These are phyloP conservation scores for Aphelocoma californica DNA, from an alignment of 2,797 vertebrate species.

Conservation along the genomic window DNA sequence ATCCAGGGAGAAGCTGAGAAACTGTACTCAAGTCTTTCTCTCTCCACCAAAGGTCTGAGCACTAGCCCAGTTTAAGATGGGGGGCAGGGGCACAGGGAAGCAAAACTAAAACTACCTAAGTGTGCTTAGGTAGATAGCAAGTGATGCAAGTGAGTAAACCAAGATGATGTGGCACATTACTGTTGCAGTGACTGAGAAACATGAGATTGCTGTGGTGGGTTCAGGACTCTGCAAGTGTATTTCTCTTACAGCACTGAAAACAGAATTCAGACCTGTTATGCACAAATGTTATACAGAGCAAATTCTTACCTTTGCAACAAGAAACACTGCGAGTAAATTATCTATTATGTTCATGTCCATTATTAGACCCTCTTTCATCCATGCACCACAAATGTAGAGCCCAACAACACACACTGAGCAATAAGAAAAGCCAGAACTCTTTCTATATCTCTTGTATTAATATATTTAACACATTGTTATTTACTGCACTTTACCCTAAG, in stretches of 20 bases:
- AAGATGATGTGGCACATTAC: not conserved
- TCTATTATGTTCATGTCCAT: not conserved
- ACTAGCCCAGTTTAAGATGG: not conserved
- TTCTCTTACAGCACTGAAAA: not conserved
- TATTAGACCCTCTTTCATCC: not conserved
- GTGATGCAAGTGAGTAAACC: not conserved
- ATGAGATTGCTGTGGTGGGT: fast-evolving
- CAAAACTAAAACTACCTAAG: not conserved
- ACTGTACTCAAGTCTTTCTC: not conserved
- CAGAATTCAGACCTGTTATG: not conserved
- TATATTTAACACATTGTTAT: not conserved
- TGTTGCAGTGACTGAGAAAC: not conserved
- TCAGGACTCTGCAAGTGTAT: not conserved
- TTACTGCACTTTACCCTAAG: not conserved
- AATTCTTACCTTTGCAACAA: not conserved
- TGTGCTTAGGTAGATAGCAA: not conserved
- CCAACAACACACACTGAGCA: not conserved
- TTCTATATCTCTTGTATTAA: not conserved
- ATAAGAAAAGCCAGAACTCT: not conserved
- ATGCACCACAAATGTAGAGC: not conserved
- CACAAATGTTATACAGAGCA: not conserved
- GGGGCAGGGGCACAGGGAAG: not conserved
- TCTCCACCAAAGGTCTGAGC: not conserved
- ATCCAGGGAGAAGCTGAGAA: not conserved
- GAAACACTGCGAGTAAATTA: not conserved